These are phyloP conservation scores for Hofmannophila pseudospretella DNA, from an alignment of 2,888 invertebrate genomes.

Conservation along the genomic window DNA sequence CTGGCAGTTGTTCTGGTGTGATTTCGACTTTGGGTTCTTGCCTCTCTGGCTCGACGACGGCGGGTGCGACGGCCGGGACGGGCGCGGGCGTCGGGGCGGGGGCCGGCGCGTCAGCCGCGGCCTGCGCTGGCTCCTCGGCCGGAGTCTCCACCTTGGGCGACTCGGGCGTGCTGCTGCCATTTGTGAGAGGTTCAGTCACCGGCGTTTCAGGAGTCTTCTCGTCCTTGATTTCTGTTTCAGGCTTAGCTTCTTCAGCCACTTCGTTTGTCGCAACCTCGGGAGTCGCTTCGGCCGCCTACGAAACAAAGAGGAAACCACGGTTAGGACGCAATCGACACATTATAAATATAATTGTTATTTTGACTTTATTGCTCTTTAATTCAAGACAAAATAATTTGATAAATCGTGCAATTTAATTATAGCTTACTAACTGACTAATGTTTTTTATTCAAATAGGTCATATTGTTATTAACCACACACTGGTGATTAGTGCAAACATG, in stretches of 20 bases:
- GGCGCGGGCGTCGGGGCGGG: constrained; percentile 5
- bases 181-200: constrained; percentile 66
- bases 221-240: constrained; percentile 47
- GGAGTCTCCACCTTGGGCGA: constrained; percentile 46
- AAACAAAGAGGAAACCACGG: constrained; percentile 19
- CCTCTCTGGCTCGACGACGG: constrained; percentile 33
- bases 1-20: constrained; percentile 56
- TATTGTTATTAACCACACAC: background rate
- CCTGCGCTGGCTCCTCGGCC: constrained; percentile 18
- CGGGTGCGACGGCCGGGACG: constrained; percentile 17
- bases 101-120: background rate
- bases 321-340: no score
- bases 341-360: constrained; percentile 6
- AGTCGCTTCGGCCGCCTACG: constrained; percentile 57
- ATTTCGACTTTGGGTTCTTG: constrained; percentile 35
- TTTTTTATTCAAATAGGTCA: background rate
- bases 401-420: background rate
- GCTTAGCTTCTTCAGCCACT: constrained; percentile 46
- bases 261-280: constrained; percentile 49
- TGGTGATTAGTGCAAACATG: background rate
- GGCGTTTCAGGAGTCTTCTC: constrained; percentile 72
- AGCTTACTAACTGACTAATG: background rate
- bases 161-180: constrained; percentile 66
- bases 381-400: no score
- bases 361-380: no score